Evolutionary conservation across 2,113 vertebrate species (phyloP).

Genomic region (Osmerus eperlanus): DNA sequence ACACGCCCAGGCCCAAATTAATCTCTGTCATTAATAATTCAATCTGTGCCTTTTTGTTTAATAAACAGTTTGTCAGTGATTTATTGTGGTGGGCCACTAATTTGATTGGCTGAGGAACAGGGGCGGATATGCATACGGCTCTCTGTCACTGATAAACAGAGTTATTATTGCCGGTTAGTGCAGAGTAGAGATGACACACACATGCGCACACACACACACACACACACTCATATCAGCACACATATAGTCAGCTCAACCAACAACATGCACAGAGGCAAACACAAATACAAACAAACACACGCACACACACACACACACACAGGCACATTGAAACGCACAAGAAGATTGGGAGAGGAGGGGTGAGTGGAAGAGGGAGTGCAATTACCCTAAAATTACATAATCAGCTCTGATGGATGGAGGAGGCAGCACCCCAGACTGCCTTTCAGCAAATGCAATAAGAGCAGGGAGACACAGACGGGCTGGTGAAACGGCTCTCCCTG

Average conservation of each 20-base stretch:
- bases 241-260: not conserved
- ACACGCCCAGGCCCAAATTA: slow-evolving; percentile 46
- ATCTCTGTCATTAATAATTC: slow-evolving; percentile 65
- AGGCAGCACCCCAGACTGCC: not conserved
- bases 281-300: slow-evolving; percentile 5
- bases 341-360: slow-evolving; percentile 13
- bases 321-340: not conserved
- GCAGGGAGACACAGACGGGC: no score
- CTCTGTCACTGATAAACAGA: slow-evolving; percentile 46
- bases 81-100: slow-evolving; percentile 50
- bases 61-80: slow-evolving; percentile 67
- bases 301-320: slow-evolving; percentile 10
- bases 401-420: slow-evolving; percentile 47
- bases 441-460: no score
- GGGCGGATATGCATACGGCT: slow-evolving; percentile 55
- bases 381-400: slow-evolving; percentile 51
- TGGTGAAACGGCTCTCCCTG: no score
- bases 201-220: not conserved
- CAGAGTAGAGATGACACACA: slow-evolving; percentile 40
- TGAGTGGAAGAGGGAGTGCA: slow-evolving; percentile 27
- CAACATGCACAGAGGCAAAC: not conserved
- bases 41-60: slow-evolving; percentile 63
- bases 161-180: slow-evolving; percentile 57
- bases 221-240: slow-evolving; percentile 1
- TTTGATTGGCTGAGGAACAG: slow-evolving; percentile 52